Conservation (phyloP, 1,140 invertebrate genomes). For the Camponotus pennsylvanicus region DNA sequence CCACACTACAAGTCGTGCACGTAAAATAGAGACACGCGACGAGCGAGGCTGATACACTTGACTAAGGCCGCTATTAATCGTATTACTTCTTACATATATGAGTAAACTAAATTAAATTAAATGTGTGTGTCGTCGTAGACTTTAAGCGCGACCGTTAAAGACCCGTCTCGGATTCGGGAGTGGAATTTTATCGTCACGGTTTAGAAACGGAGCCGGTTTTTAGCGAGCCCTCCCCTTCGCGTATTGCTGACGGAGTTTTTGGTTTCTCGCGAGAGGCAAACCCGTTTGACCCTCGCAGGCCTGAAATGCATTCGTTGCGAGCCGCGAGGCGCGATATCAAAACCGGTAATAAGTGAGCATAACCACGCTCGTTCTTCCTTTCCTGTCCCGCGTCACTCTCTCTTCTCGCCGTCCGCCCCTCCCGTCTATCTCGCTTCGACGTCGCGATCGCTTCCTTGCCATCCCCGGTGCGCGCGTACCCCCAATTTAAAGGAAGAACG, state of each 20-base stretch:
- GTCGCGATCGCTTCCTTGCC: conserved; percentile 57
- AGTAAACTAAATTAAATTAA: conserved; percentile 54
- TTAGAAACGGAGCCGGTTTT: conserved; percentile 18
- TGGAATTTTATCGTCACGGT: conserved; percentile 57
- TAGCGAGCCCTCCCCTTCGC: conserved; percentile 16
- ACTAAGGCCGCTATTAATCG: conserved; percentile 61
- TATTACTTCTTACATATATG: conserved; percentile 69
- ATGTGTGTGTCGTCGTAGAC: conserved; percentile 62
- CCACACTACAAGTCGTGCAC: conserved; percentile 28
- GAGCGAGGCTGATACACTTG: conserved; percentile 60
- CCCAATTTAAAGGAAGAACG: conserved; percentile 35
- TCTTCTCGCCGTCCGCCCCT: conserved; percentile 30
- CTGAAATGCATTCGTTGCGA: neutral
- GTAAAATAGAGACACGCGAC: conserved; percentile 9
- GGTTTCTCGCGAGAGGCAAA: neutral
- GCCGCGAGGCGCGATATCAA: neutral
- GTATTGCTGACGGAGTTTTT: conserved; percentile 31
- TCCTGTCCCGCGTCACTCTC: conserved; percentile 39
- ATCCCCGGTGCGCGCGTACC: conserved; percentile 47
- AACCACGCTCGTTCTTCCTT: conserved; percentile 68
- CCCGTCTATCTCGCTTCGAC: conserved; percentile 34
- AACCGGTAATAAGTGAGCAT: conserved; percentile 48
- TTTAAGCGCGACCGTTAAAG: conserved; percentile 64
- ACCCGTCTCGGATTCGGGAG: conserved; percentile 58
- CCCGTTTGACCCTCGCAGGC: neutral